Conservation (phyloP, 1,140 invertebrate genomes). For the Lepidurus apus region DNA sequence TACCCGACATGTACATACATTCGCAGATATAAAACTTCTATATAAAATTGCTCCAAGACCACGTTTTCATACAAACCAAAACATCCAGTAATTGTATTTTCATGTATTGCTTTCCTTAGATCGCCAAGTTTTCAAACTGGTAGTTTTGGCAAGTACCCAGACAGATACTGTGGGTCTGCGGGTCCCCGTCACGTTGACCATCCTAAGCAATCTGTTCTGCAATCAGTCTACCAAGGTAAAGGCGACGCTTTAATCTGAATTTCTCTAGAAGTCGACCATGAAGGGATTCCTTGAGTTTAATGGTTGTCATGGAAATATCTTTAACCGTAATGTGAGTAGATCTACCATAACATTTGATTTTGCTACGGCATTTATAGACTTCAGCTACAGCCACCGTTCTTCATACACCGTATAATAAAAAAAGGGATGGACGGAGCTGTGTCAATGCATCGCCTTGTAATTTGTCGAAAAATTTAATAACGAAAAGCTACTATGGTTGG, state of each 20-base stretch:
- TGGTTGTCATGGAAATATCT: constrained; percentile 5
- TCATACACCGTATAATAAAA: background rate
- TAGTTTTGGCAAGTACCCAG: background rate
- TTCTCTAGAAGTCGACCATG: background rate
- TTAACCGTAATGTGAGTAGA: no score
- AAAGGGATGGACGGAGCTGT: background rate
- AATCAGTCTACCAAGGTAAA: constrained; percentile 5
- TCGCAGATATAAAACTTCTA: no score
- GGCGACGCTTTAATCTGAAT: background rate
- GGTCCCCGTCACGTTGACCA: background rate
- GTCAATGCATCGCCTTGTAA: no score
- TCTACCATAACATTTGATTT: background rate
- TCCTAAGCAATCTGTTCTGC: background rate
- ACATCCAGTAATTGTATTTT: no score
- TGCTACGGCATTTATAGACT: background rate
- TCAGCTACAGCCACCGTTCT: background rate
- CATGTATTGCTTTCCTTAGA: background rate
- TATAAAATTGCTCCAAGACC: no score
- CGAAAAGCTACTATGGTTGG: background rate
- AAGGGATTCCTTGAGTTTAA: background rate
- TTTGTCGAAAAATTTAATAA: background rate
- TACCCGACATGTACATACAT: background rate
- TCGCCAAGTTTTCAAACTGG: background rate
- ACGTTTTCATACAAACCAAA: no score
- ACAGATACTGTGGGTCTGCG: background rate